Evolutionary conservation across 1,140 invertebrate species (phyloP), one percentile per base, ranked within the genome.

Genomic region (Drosophila watanabei): DNA sequence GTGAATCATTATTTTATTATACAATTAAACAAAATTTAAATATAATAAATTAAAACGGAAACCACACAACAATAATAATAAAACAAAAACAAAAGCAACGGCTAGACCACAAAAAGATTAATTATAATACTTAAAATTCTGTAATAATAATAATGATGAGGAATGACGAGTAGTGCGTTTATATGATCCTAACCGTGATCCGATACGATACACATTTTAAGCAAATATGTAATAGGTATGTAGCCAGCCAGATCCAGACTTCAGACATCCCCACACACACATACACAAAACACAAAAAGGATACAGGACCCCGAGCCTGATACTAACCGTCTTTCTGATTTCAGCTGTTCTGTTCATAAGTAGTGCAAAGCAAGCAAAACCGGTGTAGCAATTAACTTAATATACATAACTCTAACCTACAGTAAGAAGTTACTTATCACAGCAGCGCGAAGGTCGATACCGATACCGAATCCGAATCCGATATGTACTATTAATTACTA

Each of bases 1-100:
- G 87, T 92, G 87, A 92, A 92, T 82, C 91, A 92, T 86, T 92
- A 92, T 92, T 92, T 92, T 92, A 92, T 92, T 92, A 92, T 92
- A 92, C 63, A 90, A 90, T 87, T 92, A 92, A 92, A 92, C 85
- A 91, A 91, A 92, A 92, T 91, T 87, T 82, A 88, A 84, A 91
- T 80, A 91, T 90, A 89, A 91, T 84, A 92, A 89, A 89, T 89
- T 89, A 86, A 89, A 89, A 91, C 69, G 73, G 85, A 83, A 88
- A 75, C 79, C 61, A 89, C 75, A 84, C 61, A 76, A 84, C 58
- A 76, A 80, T 64, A 79, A 80, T 62, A 81, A 73, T 69, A 75
- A 86, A 91, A 91, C 49, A 85, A 70, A 64, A 77, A 54, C 33
- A 54, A 54, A 76, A 65, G 37, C 54, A 54, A 65, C 61, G 52